Base-by-base conservation (phyloP, 2,113 vertebrate species). In the Oxyura jamaicensis region DNA sequence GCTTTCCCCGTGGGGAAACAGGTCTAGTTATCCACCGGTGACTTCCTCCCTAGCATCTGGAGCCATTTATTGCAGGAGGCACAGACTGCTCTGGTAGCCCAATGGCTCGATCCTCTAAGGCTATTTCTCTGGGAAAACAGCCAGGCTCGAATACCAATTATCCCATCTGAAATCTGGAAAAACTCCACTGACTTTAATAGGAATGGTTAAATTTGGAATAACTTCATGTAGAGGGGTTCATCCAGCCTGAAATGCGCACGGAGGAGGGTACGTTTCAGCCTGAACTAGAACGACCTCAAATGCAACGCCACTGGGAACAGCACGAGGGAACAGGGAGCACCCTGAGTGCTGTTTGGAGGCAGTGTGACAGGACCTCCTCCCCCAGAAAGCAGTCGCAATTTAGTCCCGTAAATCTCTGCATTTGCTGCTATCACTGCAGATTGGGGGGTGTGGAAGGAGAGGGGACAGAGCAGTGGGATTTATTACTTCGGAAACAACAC, bases 401-500 rank as follows among this genome's bases (percentile, higher is more conserved):
- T 29, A n/a, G n/a, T 53, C 50, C 53, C 21, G 26, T 84, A 84
- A 78, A 91, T 48, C 65, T 60, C 59, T 28, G 4, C 44, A 41
- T 71, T 59, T 87, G 79, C 78, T 90, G 90, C 73, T 89, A 81
- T 53, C 69, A 41, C 77, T 86, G 91, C 69, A 44, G 86, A 88
- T 86, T 88, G 96, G 88, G 90, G 78, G 94, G 79, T 76, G 67
- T 1, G 58, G 76, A 92, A 86, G 29, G 13, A 3, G 19, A 77
- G 78, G 35, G 59, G 71, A 80, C 74, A 94, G 50, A 23, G 80
- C 88, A 77, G 33, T 41, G 81, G 15, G 77, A 96, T 94, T 93
- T 83, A 83, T 95, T 77, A 25, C 39, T 31, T 53, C 46, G 42
- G 75, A 83, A 92, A 73, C 50, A 67, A 90, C 14, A 55, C n/a